Evolutionary conservation across 2,888 invertebrate genomes (phyloP), one percentile per base, ranked within the genome.

Genomic region (Pterobdella sp.): DNA sequence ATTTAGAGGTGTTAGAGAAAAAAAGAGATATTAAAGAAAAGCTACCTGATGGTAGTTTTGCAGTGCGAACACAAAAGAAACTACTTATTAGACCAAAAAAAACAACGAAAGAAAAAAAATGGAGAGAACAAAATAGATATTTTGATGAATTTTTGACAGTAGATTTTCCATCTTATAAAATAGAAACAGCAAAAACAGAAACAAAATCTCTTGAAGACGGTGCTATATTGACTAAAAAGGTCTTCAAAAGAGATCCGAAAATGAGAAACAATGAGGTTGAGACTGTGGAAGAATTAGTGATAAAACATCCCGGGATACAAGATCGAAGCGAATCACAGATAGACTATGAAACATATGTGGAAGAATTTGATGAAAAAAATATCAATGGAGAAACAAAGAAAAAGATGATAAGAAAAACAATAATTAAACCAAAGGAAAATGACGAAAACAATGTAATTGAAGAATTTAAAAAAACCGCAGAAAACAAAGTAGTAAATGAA

Each of bases 371-470:
- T 4, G 60, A 56, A 56, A 56, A 7, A 56, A 56, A 22, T 4
- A 26, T 26, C 4, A 26, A 56, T 56, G 60, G 60, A 18, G 26
- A 56, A 7, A 7, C 60, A 26, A 7, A 14, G 18, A 34, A 18
- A 26, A 70, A 32, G 34, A 4, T 70, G 31, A 7, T 70, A 18
- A 70, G 32, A 52, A 70, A 60, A 32, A 70, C 70, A 1, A 35
- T 70, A 2, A n/a, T 70, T n/a, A 70, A 60, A 60, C 70, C 70
- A 1, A 70, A 60, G 32, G 35, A 18, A 34, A n/a, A 65, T 26
- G 60, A 56, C 26, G 60, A 26, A 56, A n/a, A 26, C 18, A 42
- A 18, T 14, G 42, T 14, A 42, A 14, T 18, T 42, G n/a, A 56
- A 56, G 60, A 56, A 26, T 22, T 56, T 3, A 22, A 14, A 26